Evolutionary conservation across 2,113 vertebrate species (phyloP), one percentile per base, ranked within the genome.

Genomic region (Corythaixoides concolor): DNA sequence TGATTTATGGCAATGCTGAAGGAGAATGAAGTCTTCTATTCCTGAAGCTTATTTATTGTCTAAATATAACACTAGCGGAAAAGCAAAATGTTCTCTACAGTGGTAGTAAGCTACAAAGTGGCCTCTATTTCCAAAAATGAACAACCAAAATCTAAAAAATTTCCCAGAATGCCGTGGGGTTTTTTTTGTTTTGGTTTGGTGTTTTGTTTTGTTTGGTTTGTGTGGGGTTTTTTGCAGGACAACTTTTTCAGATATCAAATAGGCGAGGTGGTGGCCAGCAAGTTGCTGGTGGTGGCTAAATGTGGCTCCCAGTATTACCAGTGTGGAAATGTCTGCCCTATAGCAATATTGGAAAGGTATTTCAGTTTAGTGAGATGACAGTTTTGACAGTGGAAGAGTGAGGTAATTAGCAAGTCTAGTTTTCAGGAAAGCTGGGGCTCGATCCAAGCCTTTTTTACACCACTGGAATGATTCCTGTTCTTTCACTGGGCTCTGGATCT

Each of bases 341-440:
- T 11, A 63, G 84, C 91, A 94, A 68, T 81, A 72, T 30, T 81
- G 53, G 52, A 92, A 91, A 58, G 47, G 9, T 84, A 66, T 67
- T 80, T 93, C 85, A 66, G 33, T 93, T 95, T 73, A 45, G 11
- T 55, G 50, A 74, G 68, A 55, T 74, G 67, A 37, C 0, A 0
- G 67, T 70, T 96, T 93, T 95, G 89, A 95, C 86, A 90, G 76
- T 84, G 30, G 53, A 83, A 89, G 52, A 93, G 80, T 63, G 59
- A 95, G 37, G 64, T 76, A 90, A 97, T 85, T 93, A 95, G 64
- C 73, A 81, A 67, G 55, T 86, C 63, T 93, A 77, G 89, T 95
- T 96, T 96, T 97, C 89, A 95, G 87, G 93, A 95, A 94, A 91
- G 30, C 74, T 91, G 53, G 58, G 74, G 80, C 69, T 78, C 2